Base-by-base conservation (phyloP, 2,797 vertebrate species). In the Crypturellus tataupa region DNA sequence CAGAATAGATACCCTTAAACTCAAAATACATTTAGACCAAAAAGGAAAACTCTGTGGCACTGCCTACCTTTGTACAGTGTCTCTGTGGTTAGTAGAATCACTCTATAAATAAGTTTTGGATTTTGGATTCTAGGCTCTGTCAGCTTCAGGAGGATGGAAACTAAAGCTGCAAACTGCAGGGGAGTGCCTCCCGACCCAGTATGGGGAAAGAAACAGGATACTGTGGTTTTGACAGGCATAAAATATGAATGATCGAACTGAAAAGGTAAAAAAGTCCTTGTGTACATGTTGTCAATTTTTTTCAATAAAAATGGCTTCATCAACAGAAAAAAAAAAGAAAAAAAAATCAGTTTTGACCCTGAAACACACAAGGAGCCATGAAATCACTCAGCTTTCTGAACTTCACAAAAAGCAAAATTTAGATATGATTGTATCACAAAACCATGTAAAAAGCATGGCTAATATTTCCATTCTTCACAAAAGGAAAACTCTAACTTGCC, bases 151-250 rank as follows among this genome's bases (percentile, higher is more conserved):
- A 84, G 42, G 35, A 46, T 92, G 65, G 29, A 94, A 94, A 94
- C 93, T 72, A 91, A 83, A 91, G 80, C 62, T 87, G 33, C 63
- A 96, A 88, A 91, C 87, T 89, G 78, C 25, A 59, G 46, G 27
- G 73, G 91, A 87, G n/a, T 76, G 59, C 23, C 25, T 42, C 56
- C 76, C 16, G 27, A 78, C 70, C 51, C 73, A 92, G 10, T 20
- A 25, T 0, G 8, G 21, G 14, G 51, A 13, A 62, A 87, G 55
- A 80, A 89, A 40, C 19, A 84, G 89, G 77, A 91, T 79, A 79
- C 5, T 91, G 77, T 68, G 85, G 70, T 7, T 94, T 91, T 90
- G 62, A 79, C 23, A 84, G 82, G 89, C 47, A 64, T 44, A 68
- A 35, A 87, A 91, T n/a, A 70, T 15, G 79, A 94, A 70, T 72